Evolutionary conservation across 2,888 invertebrate genomes (phyloP).

Genomic region (Poecilobothrus nobilitatus): DNA sequence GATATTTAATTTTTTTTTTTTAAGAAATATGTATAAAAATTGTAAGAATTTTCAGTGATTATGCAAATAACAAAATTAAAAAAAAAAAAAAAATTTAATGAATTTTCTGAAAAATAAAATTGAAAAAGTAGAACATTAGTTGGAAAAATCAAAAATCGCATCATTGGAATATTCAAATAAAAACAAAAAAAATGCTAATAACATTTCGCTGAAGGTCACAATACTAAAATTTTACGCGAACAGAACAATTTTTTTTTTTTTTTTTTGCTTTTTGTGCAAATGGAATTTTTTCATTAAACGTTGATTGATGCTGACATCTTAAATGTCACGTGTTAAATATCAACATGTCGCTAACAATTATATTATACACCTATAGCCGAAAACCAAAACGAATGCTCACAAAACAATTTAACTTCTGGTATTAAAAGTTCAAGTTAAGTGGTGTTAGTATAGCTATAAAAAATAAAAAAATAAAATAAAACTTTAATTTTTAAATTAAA

Average conservation of each 20-base stretch:
- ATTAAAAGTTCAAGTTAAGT: too few relatives aligned
- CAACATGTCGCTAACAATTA: neutral
- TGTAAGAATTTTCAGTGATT: too few relatives aligned
- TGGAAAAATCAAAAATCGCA: neutral
- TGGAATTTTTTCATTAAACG: slow-evolving; percentile 1
- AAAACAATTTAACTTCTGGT: too few relatives aligned
- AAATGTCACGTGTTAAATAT: slow-evolving; percentile 1
- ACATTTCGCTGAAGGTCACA: neutral
- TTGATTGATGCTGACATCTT: neutral
- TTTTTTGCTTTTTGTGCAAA: neutral
- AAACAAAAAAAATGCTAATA: too few relatives aligned
- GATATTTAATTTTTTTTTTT: too few relatives aligned
- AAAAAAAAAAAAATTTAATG: too few relatives aligned
- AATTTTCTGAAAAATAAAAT: neutral
- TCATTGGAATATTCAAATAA: neutral
- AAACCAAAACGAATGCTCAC: too few relatives aligned
- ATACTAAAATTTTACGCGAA: neutral
- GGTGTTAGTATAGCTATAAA: too few relatives aligned
- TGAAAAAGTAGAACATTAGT: neutral
- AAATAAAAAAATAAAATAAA: too few relatives aligned
- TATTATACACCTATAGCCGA: neutral
- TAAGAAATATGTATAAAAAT: too few relatives aligned
- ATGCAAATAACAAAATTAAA: too few relatives aligned
- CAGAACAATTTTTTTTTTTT: neutral
- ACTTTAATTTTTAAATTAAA: too few relatives aligned